Evolutionary conservation across 2,113 vertebrate species (phyloP).

Genomic region (Taurulus bubalis): DNA sequence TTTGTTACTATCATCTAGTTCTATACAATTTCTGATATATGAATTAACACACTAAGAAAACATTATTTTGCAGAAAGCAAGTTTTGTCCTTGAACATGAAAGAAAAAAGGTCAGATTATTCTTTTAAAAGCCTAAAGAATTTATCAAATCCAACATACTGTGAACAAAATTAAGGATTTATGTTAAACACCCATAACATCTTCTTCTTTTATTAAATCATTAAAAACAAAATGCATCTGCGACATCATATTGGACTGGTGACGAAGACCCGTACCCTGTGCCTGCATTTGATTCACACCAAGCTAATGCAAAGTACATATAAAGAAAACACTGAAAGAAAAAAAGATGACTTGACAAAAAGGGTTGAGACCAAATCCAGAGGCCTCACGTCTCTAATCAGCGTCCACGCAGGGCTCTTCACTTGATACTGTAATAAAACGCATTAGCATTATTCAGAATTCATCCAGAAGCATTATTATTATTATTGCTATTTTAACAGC

Average conservation of each 20-base stretch:
- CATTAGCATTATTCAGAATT: not conserved
- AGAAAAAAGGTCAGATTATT: not conserved
- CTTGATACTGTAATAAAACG: not conserved
- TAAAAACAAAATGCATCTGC: not conserved
- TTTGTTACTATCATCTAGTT: not conserved
- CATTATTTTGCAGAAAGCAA: not conserved
- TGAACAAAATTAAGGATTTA: not conserved
- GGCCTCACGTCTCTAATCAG: not conserved
- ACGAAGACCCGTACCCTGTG: not conserved
- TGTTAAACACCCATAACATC: not conserved
- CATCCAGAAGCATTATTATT: too few species aligned
- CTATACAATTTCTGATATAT: not conserved
- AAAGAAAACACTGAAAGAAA: not conserved
- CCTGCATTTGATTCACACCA: not conserved
- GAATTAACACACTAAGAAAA: not conserved
- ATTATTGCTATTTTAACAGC: not conserved
- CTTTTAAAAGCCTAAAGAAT: not conserved
- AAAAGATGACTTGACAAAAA: not conserved
- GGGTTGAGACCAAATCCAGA: constrained; percentile 5
- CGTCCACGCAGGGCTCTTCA: not conserved
- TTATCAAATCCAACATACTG: not conserved
- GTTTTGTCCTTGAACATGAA: not conserved
- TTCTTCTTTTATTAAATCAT: too few species aligned
- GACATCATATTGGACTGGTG: not conserved
- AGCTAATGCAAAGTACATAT: not conserved